Evolutionary conservation across 2,888 invertebrate genomes (phyloP).

Genomic region (Acronicta leporina): DNA sequence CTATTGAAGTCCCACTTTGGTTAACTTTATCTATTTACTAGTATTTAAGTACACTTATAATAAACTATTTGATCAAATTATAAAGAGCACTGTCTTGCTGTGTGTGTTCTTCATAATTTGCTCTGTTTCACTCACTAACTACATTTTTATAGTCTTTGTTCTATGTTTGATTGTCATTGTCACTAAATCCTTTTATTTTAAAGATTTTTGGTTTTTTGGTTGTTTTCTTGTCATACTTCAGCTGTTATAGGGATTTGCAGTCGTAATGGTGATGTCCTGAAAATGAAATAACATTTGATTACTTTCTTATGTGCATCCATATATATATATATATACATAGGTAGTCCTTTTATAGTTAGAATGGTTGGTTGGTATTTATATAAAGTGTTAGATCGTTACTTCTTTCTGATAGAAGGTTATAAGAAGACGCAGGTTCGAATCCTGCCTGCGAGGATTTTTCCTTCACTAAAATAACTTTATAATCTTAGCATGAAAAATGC

Average conservation of each 20-base stretch:
- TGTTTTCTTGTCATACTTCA: constrained; percentile 11
- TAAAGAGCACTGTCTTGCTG: constrained; percentile 70
- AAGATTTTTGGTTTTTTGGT: constrained; percentile 10
- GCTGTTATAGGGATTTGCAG: constrained; percentile 57
- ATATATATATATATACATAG: background rate
- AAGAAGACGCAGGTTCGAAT: too few species aligned
- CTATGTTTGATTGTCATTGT: constrained; percentile 23
- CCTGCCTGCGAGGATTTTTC: too few species aligned
- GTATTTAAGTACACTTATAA: constrained; percentile 26
- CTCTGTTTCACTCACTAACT: constrained; percentile 44
- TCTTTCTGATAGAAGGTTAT: too few species aligned
- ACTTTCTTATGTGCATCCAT: too few species aligned
- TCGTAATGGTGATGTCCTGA: constrained; percentile 66
- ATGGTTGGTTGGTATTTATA: too few species aligned
- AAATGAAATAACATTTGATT: constrained; percentile 39
- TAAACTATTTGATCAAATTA: constrained; percentile 69
- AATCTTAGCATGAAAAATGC: too few species aligned
- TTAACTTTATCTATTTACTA: constrained; percentile 59
- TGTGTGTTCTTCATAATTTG: constrained; percentile 76
- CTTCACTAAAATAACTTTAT: too few species aligned
- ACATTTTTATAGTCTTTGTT: constrained; percentile 12
- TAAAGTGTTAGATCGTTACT: too few species aligned
- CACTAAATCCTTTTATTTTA: constrained; percentile 25
- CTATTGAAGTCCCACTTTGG: constrained; percentile 68
- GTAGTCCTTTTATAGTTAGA: too few species aligned